These are phyloP conservation scores for Dromas ardeola DNA, from an alignment of 2,113 vertebrate genomes.

Conservation along the genomic window DNA sequence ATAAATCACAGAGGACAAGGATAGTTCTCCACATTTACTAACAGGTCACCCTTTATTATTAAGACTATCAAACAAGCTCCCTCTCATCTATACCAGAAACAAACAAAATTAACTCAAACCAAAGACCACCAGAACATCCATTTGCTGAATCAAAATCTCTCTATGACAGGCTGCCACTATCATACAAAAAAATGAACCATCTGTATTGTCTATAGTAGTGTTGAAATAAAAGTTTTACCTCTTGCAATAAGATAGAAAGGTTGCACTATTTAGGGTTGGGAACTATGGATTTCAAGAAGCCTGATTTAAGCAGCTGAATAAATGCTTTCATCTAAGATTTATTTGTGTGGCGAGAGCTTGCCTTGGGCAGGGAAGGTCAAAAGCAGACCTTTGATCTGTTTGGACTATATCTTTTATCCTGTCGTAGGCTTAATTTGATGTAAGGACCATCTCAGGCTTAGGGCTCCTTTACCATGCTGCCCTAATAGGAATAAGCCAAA, in stretches of 20 bases:
- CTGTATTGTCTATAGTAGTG: neutral
- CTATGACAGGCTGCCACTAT: neutral
- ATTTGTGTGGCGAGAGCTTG: neutral
- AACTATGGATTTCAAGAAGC: neutral
- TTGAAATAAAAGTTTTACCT: neutral
- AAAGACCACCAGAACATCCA: neutral
- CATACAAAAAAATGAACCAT: neutral
- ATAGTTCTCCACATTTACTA: neutral
- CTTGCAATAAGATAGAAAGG: neutral
- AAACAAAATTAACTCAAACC: neutral
- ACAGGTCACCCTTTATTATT: neutral
- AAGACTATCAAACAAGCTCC: neutral
- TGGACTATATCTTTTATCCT: neutral
- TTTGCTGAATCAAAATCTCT: neutral
- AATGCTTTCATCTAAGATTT: conserved; percentile 36
- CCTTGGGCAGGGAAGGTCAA: neutral
- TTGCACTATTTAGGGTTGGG: neutral
- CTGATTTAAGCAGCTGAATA: neutral
- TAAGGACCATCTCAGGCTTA: neutral
- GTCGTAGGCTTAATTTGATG: neutral
- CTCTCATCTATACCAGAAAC: neutral
- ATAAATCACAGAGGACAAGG: neutral
- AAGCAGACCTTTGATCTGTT: conserved; percentile 11
- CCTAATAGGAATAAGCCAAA: neutral
- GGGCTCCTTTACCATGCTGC: neutral